Evolutionary conservation across 2,888 invertebrate genomes (phyloP).

Genomic region (Strigamia maritima): DNA sequence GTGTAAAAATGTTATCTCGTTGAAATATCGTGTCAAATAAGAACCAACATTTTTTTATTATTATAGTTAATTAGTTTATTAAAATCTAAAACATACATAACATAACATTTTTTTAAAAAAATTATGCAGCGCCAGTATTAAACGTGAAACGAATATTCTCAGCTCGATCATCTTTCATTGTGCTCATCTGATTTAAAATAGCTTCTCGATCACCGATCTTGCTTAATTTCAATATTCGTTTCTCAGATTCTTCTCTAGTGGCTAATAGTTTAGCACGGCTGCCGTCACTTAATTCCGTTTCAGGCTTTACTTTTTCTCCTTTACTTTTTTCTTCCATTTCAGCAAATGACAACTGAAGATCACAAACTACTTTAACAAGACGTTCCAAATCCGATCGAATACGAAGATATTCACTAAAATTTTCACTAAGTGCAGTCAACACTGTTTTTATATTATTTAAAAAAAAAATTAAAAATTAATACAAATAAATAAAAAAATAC

Average conservation of each 20-base stretch:
- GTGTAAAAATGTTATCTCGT: too few species aligned
- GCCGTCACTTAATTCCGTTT: not conserved
- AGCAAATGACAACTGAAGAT: not conserved
- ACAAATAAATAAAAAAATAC: not conserved
- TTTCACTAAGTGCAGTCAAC: not conserved
- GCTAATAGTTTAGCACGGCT: not conserved
- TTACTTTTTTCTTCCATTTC: not conserved
- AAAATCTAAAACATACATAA: too few species aligned
- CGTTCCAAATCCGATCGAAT: not conserved
- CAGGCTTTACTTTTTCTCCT: not conserved
- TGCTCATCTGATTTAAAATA: not conserved
- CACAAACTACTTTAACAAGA: not conserved
- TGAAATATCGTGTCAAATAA: too few species aligned
- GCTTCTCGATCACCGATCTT: not conserved
- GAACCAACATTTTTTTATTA: too few species aligned
- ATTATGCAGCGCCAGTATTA: too few species aligned
- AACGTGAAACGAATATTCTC: not conserved
- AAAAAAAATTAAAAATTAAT: too few species aligned
- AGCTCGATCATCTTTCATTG: not conserved
- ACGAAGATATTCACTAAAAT: not conserved
- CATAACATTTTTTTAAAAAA: too few species aligned
- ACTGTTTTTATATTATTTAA: not conserved
- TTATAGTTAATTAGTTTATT: too few species aligned
- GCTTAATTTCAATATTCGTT: not conserved
- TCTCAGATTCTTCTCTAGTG: not conserved